Base-by-base conservation (phyloP, 2,888 invertebrate genomes). In the Siphonodentalium dalli region DNA sequence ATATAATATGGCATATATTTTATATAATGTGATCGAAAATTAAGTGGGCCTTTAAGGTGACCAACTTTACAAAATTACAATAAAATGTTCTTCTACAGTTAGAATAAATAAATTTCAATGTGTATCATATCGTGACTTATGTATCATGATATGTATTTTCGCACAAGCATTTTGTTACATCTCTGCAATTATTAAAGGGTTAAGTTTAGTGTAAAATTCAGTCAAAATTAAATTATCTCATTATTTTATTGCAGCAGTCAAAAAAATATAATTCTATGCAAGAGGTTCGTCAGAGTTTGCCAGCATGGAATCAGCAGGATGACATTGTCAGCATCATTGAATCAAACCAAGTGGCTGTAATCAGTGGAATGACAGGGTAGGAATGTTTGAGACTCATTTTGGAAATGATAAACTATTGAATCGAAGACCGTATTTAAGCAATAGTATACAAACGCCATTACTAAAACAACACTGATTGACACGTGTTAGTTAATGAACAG, bases 281-380 rank as follows among this genome's bases (percentile, higher is more conserved):
- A 38, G 53, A 44, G 9, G 56, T 60, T 7, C 61, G 78, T 54
- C 57, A 69, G 54, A 83, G 85, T 40, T 82, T 98, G 60, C 98
- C 98, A 0, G 93, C 96, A 1, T 87, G 86, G 71, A 82, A 85
- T 0, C 90, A 88, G 87, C 88, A 88, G 33, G 85, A 87, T 0
- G 83, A 87, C 26, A 69, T 81, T 21, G 46, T 75, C 31, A 49
- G 65, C 9, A 54, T 62, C 11, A 47, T 81, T 5, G 57, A 63
- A 24, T 37, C 53, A 0, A 65, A 71, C 54, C 76, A 75, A 41
- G 79, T 81, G 6, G 61, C 75, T 11, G 76, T 81, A 24, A 71
- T 81, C 44, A 72, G 78, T 64, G 81, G 81, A 13, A 79, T 77
- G 71, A 81, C 80, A 23, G 80, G 81, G 72, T 77, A 59, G 45